phyloP scores from a whole-genome alignment of 2,113 vertebrate species.

The Scomber colias region DNA sequence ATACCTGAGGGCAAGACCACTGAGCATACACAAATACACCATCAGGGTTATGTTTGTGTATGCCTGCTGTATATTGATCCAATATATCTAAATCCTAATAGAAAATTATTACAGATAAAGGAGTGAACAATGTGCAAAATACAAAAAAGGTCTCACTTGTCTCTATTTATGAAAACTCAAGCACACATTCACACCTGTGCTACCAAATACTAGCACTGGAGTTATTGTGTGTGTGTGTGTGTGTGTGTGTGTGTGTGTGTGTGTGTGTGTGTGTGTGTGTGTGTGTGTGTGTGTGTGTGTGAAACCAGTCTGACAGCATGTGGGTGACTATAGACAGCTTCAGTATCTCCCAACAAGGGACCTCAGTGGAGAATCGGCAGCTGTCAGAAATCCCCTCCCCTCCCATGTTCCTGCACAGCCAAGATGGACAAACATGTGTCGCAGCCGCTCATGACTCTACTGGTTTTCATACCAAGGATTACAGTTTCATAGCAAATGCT shows the following conservation, averaged over 20 bases:
- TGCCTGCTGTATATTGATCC: too few relatives aligned
- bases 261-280: too few relatives aligned
- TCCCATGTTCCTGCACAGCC: constrained; percentile 24
- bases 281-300: not conserved
- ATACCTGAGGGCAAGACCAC: constrained; percentile 57
- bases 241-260: not conserved
- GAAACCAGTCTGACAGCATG: constrained; percentile 73
- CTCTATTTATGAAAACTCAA: not conserved
- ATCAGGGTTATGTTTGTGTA: not conserved
- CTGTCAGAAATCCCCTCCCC: constrained; percentile 57
- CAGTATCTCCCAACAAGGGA: constrained; percentile 59
- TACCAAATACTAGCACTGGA: not conserved
- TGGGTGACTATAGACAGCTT: constrained; percentile 52
- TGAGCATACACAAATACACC: constrained; percentile 10
- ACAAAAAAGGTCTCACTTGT: not conserved
- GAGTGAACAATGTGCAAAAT: not conserved
- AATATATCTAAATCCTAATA: not conserved
- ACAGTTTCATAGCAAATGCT: constrained; percentile 8
- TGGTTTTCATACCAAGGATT: constrained; percentile 12
- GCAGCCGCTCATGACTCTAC: not conserved
- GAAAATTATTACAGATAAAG: not conserved
- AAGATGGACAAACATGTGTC: constrained; percentile 52
- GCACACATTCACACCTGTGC: not conserved
- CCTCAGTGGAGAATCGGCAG: constrained; percentile 67
- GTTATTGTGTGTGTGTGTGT: too few relatives aligned